phyloP scores from a whole-genome alignment of 2,113 vertebrate species.

The Macquaria ambigua region DNA sequence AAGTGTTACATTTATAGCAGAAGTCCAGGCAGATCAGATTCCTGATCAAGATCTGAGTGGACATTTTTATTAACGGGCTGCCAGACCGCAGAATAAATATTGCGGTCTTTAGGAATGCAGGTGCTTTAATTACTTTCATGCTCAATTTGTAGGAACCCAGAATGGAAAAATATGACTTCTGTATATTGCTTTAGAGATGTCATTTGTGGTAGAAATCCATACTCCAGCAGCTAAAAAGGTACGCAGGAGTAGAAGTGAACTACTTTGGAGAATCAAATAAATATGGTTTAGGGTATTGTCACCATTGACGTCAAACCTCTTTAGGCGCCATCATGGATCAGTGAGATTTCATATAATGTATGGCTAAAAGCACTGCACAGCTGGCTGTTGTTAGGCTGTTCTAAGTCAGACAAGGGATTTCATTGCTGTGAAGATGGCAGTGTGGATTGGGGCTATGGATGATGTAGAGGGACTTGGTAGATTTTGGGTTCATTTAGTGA shows the following conservation, averaged over 20 bases:
- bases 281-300: slow-evolving; percentile 43
- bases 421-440: slow-evolving; percentile 56
- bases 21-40: slow-evolving; percentile 77
- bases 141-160: slow-evolving; percentile 74
- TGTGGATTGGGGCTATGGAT: slow-evolving; percentile 53
- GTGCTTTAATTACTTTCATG: slow-evolving; percentile 82
- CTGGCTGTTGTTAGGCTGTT: slow-evolving; percentile 61
- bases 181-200: slow-evolving; percentile 50
- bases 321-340: slow-evolving; percentile 54
- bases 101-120: slow-evolving; percentile 71
- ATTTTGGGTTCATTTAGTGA: slow-evolving; percentile 71
- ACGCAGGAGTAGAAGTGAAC: slow-evolving; percentile 5
- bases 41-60: slow-evolving; percentile 75
- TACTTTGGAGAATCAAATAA: slow-evolving; percentile 50
- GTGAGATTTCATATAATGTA: slow-evolving; percentile 48
- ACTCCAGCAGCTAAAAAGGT: slow-evolving; percentile 19
- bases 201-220: slow-evolving; percentile 22
- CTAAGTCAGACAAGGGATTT: slow-evolving; percentile 49
- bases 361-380: slow-evolving; percentile 49
- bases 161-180: slow-evolving; percentile 65
- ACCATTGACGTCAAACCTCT: slow-evolving; percentile 52
- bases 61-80: slow-evolving; percentile 82
- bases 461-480: slow-evolving; percentile 45
- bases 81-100: slow-evolving; percentile 78
- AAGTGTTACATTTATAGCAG: slow-evolving; percentile 79